Conservation (phyloP, 92 coral and sea anemone genomes). For the Micromussa lordhowensis region DNA sequence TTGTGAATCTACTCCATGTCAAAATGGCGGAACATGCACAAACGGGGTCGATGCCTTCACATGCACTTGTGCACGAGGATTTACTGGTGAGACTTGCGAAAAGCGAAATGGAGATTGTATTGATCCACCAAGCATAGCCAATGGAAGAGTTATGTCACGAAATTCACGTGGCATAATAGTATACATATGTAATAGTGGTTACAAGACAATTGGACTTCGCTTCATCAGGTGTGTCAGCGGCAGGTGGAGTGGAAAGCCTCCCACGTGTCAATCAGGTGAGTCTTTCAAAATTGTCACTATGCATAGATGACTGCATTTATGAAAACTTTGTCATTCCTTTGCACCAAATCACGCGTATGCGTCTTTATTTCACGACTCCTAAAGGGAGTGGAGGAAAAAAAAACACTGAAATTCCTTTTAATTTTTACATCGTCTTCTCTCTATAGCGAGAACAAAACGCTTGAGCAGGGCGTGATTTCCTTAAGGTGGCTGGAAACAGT, state of each 20-base stretch:
- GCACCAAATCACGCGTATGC: background rate
- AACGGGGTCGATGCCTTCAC: slow-evolving; percentile 8
- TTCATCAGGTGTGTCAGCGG: slow-evolving; percentile 63
- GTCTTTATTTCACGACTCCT: too few relatives aligned
- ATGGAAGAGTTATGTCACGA: background rate
- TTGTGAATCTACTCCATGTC: slow-evolving; percentile 14
- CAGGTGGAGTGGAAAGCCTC: slow-evolving; percentile 62
- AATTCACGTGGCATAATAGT: slow-evolving; percentile 19
- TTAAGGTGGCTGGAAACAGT: too few relatives aligned
- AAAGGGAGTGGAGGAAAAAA: too few relatives aligned
- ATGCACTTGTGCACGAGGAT: slow-evolving; percentile 21
- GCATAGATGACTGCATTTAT: too few relatives aligned
- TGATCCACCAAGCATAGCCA: slow-evolving; percentile 1
- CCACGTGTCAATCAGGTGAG: slow-evolving; percentile 30
- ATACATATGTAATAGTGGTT: slow-evolving; percentile 59
- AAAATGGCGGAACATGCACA: slow-evolving; percentile 63
- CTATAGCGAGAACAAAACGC: too few relatives aligned
- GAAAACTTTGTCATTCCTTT: background rate
- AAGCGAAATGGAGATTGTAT: background rate
- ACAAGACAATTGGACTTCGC: slow-evolving; percentile 58
- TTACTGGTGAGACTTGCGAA: slow-evolving; percentile 11
- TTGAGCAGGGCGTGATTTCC: too few relatives aligned
- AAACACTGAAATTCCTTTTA: too few relatives aligned
- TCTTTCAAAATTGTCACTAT: background rate
- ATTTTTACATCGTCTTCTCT: too few relatives aligned